Conservation (phyloP, 64 coral and sea anemone genomes). For the Porites australiensis region DNA sequence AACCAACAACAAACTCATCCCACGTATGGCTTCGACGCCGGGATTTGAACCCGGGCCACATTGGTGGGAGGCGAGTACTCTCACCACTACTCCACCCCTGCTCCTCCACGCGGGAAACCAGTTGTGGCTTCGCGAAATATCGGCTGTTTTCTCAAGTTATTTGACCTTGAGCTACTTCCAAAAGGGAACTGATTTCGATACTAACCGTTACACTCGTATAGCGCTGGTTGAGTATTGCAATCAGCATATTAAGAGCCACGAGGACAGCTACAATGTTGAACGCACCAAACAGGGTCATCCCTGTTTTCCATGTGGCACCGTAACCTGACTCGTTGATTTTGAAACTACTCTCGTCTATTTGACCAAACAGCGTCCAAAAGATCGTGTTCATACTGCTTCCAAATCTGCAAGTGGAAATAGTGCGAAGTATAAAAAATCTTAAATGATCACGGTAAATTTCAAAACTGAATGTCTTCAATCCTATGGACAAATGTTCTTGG, state of each 20-base stretch:
- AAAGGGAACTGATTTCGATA: background rate
- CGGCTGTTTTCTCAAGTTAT: too few species aligned
- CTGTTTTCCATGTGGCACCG: background rate
- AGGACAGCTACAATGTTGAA: background rate
- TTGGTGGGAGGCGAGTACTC: too few species aligned
- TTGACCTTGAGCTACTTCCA: too few species aligned
- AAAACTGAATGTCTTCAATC: too few species aligned
- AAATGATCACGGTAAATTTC: too few species aligned
- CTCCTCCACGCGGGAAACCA: background rate
- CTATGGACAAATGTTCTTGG: too few species aligned
- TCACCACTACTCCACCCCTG: too few species aligned
- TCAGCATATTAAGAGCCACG: slow-evolving; percentile 4
- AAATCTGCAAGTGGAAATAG: background rate
- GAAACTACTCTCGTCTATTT: background rate
- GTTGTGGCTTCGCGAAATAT: too few species aligned
- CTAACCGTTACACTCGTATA: slow-evolving; percentile 21
- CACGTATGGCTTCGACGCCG: too few species aligned
- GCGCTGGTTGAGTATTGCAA: background rate
- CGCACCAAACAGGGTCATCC: background rate
- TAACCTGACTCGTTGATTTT: background rate
- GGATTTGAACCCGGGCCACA: too few species aligned
- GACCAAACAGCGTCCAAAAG: background rate
- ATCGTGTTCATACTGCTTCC: background rate
- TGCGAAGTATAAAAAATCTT: background rate
- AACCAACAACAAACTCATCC: too few species aligned